Conservation (phyloP, 2,113 vertebrate genomes). For the Hydropotes inermis region DNA sequence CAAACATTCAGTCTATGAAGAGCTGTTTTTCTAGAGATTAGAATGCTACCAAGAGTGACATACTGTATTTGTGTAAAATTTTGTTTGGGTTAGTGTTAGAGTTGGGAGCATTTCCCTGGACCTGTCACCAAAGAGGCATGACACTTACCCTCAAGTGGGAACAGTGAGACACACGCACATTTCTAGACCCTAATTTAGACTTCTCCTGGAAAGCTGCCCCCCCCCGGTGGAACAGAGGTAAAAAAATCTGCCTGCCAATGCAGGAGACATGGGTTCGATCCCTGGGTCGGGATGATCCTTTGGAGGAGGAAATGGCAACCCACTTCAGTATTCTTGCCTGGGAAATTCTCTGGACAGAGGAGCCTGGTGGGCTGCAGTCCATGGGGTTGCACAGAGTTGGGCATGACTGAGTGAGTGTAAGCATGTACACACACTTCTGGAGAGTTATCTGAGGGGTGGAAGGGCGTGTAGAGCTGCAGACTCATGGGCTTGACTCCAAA, state of each 20-base stretch:
- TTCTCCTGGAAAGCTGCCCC: background rate
- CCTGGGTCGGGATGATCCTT: background rate
- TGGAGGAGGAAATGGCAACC: background rate
- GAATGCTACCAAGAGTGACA: background rate
- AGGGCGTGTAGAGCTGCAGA: background rate
- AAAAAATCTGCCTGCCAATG: background rate
- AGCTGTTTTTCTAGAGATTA: background rate
- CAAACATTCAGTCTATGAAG: background rate
- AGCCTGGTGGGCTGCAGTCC: background rate
- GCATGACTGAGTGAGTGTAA: background rate
- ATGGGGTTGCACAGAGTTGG: background rate
- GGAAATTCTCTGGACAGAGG: background rate
- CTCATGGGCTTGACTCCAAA: background rate
- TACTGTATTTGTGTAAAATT: background rate
- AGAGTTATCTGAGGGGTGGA: background rate
- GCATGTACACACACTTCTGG: background rate
- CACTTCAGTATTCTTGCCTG: background rate
- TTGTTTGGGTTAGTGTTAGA: background rate
- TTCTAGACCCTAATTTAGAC: background rate
- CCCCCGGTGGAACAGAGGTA: background rate
- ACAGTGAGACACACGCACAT: background rate
- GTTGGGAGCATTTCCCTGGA: background rate
- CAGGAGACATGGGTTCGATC: background rate
- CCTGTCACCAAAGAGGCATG: background rate
- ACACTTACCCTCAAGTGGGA: background rate